Conservation (phyloP, 92 coral and sea anemone species). For the Parazoanthus darwini region DNA sequence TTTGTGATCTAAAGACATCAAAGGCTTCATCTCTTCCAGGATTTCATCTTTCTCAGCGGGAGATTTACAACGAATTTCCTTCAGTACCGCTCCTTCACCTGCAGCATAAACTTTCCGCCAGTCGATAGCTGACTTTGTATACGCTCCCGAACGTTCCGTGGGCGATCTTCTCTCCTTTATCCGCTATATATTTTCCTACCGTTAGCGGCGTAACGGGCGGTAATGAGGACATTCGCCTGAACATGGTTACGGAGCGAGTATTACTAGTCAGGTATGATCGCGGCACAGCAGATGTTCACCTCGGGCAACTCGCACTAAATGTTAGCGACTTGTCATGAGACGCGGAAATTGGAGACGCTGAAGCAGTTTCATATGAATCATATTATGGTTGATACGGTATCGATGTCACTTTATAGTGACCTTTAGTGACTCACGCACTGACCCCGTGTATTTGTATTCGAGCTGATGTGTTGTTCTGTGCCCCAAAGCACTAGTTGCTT, state of each 20-base stretch:
- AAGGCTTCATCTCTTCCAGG: slow-evolving; percentile 47
- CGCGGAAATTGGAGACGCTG: slow-evolving; percentile 37
- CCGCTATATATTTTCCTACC: slow-evolving; percentile 33
- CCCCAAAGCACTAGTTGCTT: too few species aligned
- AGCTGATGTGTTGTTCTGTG: too few species aligned
- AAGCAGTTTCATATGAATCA: neutral
- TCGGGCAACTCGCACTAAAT: neutral
- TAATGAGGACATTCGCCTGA: slow-evolving; percentile 37
- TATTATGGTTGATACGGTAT: neutral
- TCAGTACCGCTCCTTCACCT: slow-evolving; percentile 50
- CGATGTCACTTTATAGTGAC: neutral
- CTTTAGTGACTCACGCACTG: slow-evolving; percentile 8
- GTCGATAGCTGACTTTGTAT: slow-evolving; percentile 51
- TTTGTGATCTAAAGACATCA: slow-evolving; percentile 51
- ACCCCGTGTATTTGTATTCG: neutral
- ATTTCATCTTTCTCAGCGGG: slow-evolving; percentile 39
- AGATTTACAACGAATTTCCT: slow-evolving; percentile 52
- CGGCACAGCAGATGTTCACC: slow-evolving; percentile 9
- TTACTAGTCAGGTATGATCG: neutral
- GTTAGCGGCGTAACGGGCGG: slow-evolving; percentile 38
- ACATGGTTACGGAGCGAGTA: slow-evolving; percentile 1
- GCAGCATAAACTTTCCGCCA: slow-evolving; percentile 41
- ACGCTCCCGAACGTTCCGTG: slow-evolving; percentile 78
- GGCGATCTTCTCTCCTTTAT: slow-evolving; percentile 53
- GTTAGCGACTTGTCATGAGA: neutral